phyloP scores from a whole-genome alignment of 2,797 vertebrate genomes.

The Epinephelus malabaricus region DNA sequence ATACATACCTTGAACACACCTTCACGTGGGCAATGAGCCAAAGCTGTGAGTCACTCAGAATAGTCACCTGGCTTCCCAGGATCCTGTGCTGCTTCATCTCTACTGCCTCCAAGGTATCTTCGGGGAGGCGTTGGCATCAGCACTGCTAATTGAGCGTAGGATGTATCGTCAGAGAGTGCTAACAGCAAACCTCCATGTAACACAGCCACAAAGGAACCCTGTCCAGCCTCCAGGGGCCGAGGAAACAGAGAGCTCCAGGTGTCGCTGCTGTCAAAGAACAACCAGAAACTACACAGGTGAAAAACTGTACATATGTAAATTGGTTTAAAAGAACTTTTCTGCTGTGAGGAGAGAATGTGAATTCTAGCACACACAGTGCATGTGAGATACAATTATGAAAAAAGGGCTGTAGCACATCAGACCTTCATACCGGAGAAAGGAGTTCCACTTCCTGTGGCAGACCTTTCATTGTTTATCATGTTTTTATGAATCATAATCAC shows the following conservation, averaged over 20 bases:
- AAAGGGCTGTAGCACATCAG: neutral
- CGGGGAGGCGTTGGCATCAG: slow-evolving; percentile 28
- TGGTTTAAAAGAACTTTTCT: neutral
- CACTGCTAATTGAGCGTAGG: slow-evolving; percentile 55
- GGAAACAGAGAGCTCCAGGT: neutral
- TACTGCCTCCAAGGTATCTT: slow-evolving; percentile 41
- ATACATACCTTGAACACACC: slow-evolving; percentile 2
- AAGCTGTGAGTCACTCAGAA: slow-evolving; percentile 59
- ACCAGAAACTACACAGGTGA: neutral
- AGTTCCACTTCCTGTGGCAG: neutral
- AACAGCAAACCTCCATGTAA: slow-evolving; percentile 32
- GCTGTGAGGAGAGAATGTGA: neutral
- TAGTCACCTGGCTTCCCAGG: slow-evolving; percentile 32
- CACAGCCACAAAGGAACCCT: slow-evolving; percentile 34
- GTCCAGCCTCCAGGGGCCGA: slow-evolving; percentile 22
- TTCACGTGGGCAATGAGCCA: slow-evolving; percentile 53
- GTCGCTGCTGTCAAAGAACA: neutral
- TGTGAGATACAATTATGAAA: neutral
- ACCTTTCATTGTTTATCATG: neutral
- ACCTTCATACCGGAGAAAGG: neutral
- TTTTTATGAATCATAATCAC: neutral
- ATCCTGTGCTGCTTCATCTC: slow-evolving; percentile 43
- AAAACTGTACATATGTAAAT: neutral
- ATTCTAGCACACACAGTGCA: neutral
- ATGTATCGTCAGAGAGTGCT: slow-evolving; percentile 38